Conservation (phyloP, 2,797 vertebrate genomes). For the Uromys caudimaculatus region DNA sequence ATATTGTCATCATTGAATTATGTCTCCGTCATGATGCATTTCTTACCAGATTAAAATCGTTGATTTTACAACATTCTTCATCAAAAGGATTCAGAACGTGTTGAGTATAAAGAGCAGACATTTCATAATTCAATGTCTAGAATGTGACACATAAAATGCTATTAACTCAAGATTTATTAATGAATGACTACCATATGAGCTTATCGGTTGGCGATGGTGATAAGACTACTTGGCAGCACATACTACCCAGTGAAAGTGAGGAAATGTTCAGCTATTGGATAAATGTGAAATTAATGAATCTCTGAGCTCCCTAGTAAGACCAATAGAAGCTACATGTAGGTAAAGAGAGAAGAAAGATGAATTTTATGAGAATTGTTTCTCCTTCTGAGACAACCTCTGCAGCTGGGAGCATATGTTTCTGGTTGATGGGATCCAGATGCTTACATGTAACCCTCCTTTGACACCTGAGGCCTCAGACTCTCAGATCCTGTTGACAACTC, state of each 20-base stretch:
- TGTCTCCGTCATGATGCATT: not conserved
- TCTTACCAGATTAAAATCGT: not conserved
- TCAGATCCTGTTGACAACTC: not conserved
- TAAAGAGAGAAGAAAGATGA: not conserved
- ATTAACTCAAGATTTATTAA: not conserved
- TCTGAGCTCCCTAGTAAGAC: not conserved
- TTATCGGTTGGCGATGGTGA: not conserved
- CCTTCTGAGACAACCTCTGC: not conserved
- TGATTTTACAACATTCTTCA: not conserved
- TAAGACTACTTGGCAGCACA: not conserved
- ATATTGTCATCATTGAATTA: constrained; percentile 22
- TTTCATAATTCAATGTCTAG: constrained; percentile 28
- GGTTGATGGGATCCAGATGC: not conserved
- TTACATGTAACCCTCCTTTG: not conserved
- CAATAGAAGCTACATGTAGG: constrained; percentile 6
- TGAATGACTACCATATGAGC: not conserved
- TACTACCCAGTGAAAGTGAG: not conserved
- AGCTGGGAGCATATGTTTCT: rapidly evolving
- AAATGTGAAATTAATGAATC: not conserved
- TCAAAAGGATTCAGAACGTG: not conserved
- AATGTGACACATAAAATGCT: not conserved
- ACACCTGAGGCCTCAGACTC: not conserved
- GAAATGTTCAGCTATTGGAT: not conserved
- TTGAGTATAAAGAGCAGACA: not conserved
- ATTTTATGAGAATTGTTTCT: constrained; percentile 28